Percentiles rank a stretch among this genome's conserved stretches.
These are phyloP conservation scores for Apamea crenata DNA, from an alignment of 2,888 invertebrate genomes.

Conservation along the genomic window DNA sequence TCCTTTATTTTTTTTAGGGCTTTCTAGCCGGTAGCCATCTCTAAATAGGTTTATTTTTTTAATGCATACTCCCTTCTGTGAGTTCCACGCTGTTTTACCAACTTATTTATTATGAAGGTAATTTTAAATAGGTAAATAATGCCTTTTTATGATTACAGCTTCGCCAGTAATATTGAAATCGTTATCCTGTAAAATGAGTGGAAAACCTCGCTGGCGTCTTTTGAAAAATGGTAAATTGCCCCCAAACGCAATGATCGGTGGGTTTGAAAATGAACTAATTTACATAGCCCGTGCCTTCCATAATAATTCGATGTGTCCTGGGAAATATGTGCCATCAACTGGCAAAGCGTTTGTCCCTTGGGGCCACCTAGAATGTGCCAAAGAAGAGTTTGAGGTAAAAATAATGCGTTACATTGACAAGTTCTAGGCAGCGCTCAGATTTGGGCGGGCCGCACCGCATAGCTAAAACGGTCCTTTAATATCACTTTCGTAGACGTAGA, in stretches of 20 bases:
- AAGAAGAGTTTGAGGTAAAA: slow-evolving; percentile 92
- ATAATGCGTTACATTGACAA: not conserved
- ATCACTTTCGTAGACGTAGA: too few species aligned
- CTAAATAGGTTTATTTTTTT: not conserved
- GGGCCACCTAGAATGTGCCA: slow-evolving; percentile 93
- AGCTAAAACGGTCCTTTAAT: not conserved
- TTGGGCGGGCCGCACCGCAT: not conserved
- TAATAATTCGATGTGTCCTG: slow-evolving; percentile 93
- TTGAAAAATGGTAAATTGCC: slow-evolving; percentile 91
- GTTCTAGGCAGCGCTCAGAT: not conserved
- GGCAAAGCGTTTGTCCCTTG: slow-evolving; percentile 93
- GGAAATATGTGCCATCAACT: slow-evolving; percentile 93
- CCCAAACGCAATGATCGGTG: slow-evolving; percentile 92
- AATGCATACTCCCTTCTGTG: not conserved
- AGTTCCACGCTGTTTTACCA: not conserved
- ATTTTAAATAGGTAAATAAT: not conserved
- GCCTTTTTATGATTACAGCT: slow-evolving; percentile 32
- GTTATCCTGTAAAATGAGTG: slow-evolving; percentile 62
- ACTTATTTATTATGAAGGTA: not conserved
- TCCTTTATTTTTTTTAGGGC: not conserved
- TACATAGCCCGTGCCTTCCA: slow-evolving; percentile 92
- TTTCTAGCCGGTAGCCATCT: not conserved
- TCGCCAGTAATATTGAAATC: slow-evolving; percentile 54
- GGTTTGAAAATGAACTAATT: slow-evolving; percentile 91
- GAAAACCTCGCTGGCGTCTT: slow-evolving; percentile 91